These are phyloP conservation scores for Calliphora vicina DNA, from an alignment of 1,140 invertebrate genomes.

Conservation along the genomic window DNA sequence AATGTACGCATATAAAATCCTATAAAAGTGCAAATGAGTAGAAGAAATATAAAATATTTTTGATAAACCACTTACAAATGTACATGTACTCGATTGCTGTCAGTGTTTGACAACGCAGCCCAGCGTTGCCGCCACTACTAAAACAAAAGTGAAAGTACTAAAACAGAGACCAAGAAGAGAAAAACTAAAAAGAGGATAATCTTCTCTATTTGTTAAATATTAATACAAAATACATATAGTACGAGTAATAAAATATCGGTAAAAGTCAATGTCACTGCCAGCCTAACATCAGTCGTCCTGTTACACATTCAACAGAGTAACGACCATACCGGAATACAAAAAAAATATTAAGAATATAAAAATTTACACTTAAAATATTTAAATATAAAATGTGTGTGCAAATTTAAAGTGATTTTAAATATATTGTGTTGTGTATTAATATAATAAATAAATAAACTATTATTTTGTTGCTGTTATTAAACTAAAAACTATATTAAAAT, in stretches of 20 bases:
- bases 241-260: neutral
- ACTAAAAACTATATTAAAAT: neutral
- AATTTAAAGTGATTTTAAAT: neutral
- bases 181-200: neutral
- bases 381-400: neutral
- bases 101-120: neutral
- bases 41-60: neutral
- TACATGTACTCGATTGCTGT: neutral
- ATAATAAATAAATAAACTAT: constrained; percentile 6
- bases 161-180: neutral
- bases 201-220: neutral
- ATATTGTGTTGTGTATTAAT: neutral
- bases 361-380: neutral
- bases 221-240: neutral
- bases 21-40: neutral
- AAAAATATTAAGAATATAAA: neutral
- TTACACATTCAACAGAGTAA: neutral
- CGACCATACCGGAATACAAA: neutral
- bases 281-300: neutral
- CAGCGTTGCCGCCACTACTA: neutral
- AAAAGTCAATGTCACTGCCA: constrained; percentile 2
- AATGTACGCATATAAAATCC: neutral
- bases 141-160: constrained; percentile 8
- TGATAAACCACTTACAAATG: neutral
- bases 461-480: neutral